Base-by-base conservation (phyloP, 53 echinoderm and acorn worm species). In the Temnopleurus reevesii region DNA sequence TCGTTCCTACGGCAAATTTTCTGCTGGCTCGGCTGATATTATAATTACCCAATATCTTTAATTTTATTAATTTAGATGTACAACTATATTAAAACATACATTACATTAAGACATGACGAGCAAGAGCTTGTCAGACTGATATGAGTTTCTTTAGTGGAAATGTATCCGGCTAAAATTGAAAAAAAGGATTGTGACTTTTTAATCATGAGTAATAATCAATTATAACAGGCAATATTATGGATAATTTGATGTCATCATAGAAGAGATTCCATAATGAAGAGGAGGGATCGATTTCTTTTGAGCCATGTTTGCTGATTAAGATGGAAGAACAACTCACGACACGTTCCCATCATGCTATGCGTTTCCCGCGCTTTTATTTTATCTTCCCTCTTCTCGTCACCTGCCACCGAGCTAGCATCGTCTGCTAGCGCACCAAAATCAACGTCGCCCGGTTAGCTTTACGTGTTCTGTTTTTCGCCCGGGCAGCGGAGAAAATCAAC, bases 261-360 rank as follows among this genome's bases (percentile, higher is more conserved):
- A 59, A 59, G 59, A 12, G 28, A 21, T n/a, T 56, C 23, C 29
- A 27, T 59, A 3, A 24, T 23, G 26, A 6, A 59, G 1, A 4
- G 12, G 9, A 59, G 59, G 26, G 28, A 36, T 71, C 41, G 71
- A 36, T 38, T 71, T 21, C n/a, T 36, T n/a, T 41, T 71, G n/a
- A 2, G 41, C 13, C 6, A 38, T 71, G 71, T 71, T 41, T 71
- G 23, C 36, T 41, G 71, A 41, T 71, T 71, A 71, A 21, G 63
- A 71, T 71, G 3, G 71, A 66, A 38, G 41, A 71, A 71, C 41
- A 71, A 71, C 27, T 34, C 36, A 41, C 17, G 21, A 71, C 38
- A n/a, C 83, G 38, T 49, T 83, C 83, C 83, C 83, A 83, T 31
- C 83, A 83, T 83, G 83, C 83, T 21, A 12, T 6, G 83, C 83